Percentiles rank a stretch among this genome's conserved stretches.
phyloP scores from a whole-genome alignment of 23 tunicate species.

The Diplosoma virens region DNA sequence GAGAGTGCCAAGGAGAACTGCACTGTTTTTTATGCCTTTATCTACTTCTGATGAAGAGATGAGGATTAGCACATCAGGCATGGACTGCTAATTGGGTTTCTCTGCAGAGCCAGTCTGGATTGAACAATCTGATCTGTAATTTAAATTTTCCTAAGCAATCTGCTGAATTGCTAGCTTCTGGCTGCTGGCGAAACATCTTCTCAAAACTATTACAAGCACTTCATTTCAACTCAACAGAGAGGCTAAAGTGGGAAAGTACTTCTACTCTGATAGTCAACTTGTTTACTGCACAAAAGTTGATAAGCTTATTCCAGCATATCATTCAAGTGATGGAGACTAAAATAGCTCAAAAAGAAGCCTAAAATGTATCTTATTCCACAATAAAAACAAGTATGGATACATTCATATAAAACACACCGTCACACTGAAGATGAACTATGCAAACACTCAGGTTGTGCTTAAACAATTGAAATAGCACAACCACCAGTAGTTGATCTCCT shows the following conservation, averaged over 20 bases:
- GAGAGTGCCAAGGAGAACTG: no score
- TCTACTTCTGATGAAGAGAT: no score
- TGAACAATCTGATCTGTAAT: not conserved
- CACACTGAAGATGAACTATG: not conserved
- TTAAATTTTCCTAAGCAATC: no score
- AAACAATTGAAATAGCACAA: not conserved
- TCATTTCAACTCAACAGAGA: not conserved
- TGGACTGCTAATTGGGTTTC: no score
- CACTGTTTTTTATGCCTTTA: no score
- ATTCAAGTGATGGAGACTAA: no score
- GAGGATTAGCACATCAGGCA: no score
- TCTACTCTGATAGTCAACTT: no score
- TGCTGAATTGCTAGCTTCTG: no score
- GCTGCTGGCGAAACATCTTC: no score
- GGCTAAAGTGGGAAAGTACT: not conserved
- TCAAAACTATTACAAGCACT: not conserved
- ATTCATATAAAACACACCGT: not conserved
- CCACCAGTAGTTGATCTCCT: conserved; percentile 1
- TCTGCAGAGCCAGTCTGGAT: not conserved
- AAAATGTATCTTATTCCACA: conserved; percentile 14
- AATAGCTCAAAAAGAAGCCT: not conserved
- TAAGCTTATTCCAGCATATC: no score
- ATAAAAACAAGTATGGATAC: not conserved
- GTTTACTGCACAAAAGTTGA: no score
- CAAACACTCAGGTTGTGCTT: conserved; percentile 11